These are phyloP conservation scores for Drosophila glabriapex DNA, from an alignment of 2,888 invertebrate species.

Conservation along the genomic window DNA sequence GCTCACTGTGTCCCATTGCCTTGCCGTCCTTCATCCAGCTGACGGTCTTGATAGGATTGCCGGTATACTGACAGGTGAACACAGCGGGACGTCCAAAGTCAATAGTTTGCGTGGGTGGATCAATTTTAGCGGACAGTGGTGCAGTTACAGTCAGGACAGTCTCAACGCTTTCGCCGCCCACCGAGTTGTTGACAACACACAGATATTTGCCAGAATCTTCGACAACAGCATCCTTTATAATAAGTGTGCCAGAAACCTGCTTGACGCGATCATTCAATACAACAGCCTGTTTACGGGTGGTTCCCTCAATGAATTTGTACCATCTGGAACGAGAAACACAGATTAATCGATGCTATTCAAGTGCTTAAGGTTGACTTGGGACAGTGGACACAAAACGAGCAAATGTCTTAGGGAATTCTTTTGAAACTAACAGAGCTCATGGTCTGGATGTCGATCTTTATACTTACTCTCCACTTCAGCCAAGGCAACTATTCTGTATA, in stretches of 20 bases:
- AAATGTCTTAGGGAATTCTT: slow-evolving; percentile 22
- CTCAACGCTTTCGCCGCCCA: slow-evolving; percentile 96
- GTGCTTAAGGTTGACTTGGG: slow-evolving; percentile 2
- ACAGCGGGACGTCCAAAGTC: slow-evolving; percentile 97
- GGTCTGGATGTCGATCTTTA: neutral
- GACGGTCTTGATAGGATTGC: slow-evolving; percentile 95
- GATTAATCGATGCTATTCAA: slow-evolving; percentile 19
- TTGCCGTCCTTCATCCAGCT: slow-evolving; percentile 97
- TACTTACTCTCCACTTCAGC: slow-evolving; percentile 43
- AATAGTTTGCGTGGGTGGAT: slow-evolving; percentile 95
- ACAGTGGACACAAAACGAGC: slow-evolving; percentile 58
- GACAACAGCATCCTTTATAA: slow-evolving; percentile 95
- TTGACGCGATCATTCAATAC: slow-evolving; percentile 94
- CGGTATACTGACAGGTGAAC: slow-evolving; percentile 95
- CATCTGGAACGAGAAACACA: slow-evolving; percentile 89
- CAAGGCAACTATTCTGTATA: neutral
- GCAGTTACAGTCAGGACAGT: slow-evolving; percentile 97
- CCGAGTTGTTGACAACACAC: slow-evolving; percentile 97
- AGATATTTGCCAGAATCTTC: slow-evolving; percentile 97
- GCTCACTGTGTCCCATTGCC: slow-evolving; percentile 92
- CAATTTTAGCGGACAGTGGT: slow-evolving; percentile 94
- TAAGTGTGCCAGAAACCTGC: slow-evolving; percentile 96
- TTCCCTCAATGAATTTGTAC: slow-evolving; percentile 97
- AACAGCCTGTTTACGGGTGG: slow-evolving; percentile 94
- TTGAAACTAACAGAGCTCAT: neutral